A percentile compares a stretch with the other conserved stretches of the same genome.
These are phyloP conservation scores for Selenia dentaria DNA, from an alignment of 2,888 invertebrate genomes.

Conservation along the genomic window DNA sequence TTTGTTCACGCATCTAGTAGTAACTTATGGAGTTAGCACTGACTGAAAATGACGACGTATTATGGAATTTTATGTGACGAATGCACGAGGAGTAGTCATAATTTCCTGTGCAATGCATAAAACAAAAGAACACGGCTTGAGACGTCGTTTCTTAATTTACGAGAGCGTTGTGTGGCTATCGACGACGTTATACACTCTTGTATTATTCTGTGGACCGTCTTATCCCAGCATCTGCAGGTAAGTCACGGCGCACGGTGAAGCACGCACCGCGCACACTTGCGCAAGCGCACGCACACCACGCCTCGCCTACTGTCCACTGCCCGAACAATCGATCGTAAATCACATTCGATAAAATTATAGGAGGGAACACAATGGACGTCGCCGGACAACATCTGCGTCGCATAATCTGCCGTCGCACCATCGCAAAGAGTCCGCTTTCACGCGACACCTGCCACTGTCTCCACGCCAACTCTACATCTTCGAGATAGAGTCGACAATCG, in stretches of 20 bases:
- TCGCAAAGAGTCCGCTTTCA: constrained; percentile 74
- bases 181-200: constrained; percentile 12
- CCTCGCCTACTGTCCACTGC: constrained; percentile 73
- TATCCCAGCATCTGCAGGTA: constrained; percentile 77
- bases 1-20: constrained; percentile 1
- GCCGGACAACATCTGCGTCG: constrained; percentile 65
- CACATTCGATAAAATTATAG: constrained; percentile 85
- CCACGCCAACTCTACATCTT: constrained; percentile 66
- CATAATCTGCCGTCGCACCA: constrained; percentile 69
- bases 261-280: constrained; percentile 62
- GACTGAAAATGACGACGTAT: constrained; percentile 25
- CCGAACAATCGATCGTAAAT: constrained; percentile 85
- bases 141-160: constrained; percentile 78
- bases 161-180: constrained; percentile 70
- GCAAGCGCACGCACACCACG: constrained; percentile 67
- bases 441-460: constrained; percentile 59
- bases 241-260: constrained; percentile 43
- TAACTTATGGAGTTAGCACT: not conserved
- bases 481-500: constrained; percentile 81
- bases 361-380: constrained; percentile 81
- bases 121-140: constrained; percentile 65
- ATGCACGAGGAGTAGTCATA: constrained; percentile 36
- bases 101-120: constrained; percentile 57
- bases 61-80: constrained; percentile 28
- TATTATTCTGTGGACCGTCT: constrained; percentile 21